Conservation (phyloP, 64 coral and sea anemone species). For the Acropora tenuis region DNA sequence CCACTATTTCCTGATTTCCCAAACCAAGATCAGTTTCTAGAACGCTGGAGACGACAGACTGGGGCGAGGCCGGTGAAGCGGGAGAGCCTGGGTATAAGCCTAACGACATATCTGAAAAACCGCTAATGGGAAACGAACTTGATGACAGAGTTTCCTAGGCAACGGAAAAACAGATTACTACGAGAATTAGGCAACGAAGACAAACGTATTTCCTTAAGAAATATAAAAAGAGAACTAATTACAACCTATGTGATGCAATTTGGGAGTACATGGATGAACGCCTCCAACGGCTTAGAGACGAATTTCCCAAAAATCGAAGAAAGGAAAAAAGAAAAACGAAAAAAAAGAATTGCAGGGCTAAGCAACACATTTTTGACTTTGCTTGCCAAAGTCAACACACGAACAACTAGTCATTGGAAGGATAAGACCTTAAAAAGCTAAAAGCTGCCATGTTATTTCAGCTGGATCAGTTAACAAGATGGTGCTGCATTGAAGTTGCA, state of each 20-base stretch:
- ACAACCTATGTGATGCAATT: background rate
- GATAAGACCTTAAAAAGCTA: too few relatives aligned
- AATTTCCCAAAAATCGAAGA: too few relatives aligned
- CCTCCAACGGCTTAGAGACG: too few relatives aligned
- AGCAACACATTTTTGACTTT: too few relatives aligned
- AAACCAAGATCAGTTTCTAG: conserved; percentile 44
- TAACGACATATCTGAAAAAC: conserved; percentile 19
- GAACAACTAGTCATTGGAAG: too few relatives aligned
- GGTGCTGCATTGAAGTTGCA: too few relatives aligned
- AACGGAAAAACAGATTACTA: conserved; percentile 44
- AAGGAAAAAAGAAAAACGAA: too few relatives aligned
- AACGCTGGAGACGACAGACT: conserved; percentile 31
- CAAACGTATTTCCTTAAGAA: background rate
- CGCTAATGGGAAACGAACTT: conserved; percentile 31
- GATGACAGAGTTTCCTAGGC: conserved; percentile 55
- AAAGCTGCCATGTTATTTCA: too few relatives aligned
- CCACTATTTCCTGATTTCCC: conserved; percentile 43
- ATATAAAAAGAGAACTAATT: background rate
- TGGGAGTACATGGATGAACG: too few relatives aligned
- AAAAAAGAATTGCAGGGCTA: too few relatives aligned
- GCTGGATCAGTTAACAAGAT: too few relatives aligned
- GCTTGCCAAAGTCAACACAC: too few relatives aligned
- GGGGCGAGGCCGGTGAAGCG: conserved; percentile 35
- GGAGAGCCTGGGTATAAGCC: conserved; percentile 45
- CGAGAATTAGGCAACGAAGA: conserved; percentile 38